Conservation (phyloP, 2,888 invertebrate species). For the Plagodis dolabraria region DNA sequence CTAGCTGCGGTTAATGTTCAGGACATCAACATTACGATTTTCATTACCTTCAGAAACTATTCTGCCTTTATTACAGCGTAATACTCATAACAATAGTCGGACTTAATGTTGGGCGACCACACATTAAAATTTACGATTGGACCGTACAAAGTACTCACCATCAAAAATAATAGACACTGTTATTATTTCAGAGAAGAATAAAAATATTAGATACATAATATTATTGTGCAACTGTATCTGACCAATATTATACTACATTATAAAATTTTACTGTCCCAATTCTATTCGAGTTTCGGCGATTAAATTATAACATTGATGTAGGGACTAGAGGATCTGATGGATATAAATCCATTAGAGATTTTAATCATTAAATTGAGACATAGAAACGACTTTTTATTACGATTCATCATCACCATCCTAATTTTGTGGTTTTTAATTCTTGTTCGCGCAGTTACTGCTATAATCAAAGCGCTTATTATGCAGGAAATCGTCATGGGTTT, state of each 20-base stretch:
- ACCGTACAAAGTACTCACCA: constrained; percentile 9
- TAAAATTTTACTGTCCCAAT: too few relatives aligned
- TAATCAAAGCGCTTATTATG: background rate
- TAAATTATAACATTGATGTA: too few relatives aligned
- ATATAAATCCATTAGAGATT: too few relatives aligned
- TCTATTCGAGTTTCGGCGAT: too few relatives aligned
- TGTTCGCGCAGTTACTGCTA: too few relatives aligned
- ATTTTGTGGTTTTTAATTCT: too few relatives aligned
- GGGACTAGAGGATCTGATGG: too few relatives aligned
- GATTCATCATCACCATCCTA: too few relatives aligned
- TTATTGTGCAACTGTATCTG: too few relatives aligned
- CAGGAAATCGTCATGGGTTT: constrained; percentile 3
- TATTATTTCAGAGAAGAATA: background rate
- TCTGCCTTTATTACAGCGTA: constrained; percentile 4
- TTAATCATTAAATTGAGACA: too few relatives aligned
- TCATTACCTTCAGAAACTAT: constrained; percentile 4
- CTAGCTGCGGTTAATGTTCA: background rate
- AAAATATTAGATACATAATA: background rate
- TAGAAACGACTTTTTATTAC: too few relatives aligned
- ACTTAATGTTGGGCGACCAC: constrained; percentile 7
- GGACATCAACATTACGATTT: background rate
- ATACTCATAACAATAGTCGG: constrained; percentile 13
- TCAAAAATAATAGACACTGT: constrained; percentile 14
- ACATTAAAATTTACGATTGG: constrained; percentile 20
- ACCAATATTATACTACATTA: too few relatives aligned